phyloP scores from a whole-genome alignment of 2,113 vertebrate species.

The Ammodytes marinus region DNA sequence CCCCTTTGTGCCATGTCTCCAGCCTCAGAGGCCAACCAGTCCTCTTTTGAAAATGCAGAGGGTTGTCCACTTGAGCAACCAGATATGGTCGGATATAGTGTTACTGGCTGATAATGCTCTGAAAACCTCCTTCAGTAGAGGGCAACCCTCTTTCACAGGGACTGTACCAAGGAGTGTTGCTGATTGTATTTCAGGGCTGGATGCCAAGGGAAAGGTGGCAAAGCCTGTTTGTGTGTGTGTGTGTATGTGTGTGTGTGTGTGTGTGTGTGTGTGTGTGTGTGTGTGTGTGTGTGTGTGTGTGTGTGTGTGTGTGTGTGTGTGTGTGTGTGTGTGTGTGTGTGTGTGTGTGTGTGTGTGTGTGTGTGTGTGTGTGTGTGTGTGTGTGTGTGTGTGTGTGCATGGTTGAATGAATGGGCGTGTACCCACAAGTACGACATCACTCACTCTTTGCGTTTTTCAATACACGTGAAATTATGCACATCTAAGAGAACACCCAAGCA shows the following conservation, averaged over 20 bases:
- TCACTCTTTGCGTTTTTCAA: slow-evolving; percentile 18
- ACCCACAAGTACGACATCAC: slow-evolving; percentile 26
- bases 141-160: slow-evolving; percentile 68
- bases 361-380: slow-evolving; percentile 3
- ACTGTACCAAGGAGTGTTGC: slow-evolving; percentile 60
- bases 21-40: slow-evolving; percentile 35
- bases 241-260: too few species aligned
- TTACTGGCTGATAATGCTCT: slow-evolving; percentile 76
- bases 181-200: slow-evolving; percentile 74
- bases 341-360: slow-evolving; percentile 6
- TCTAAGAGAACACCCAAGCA: not conserved
- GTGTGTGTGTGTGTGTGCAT: not conserved
- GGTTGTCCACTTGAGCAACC: slow-evolving; percentile 40
- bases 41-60: slow-evolving; percentile 58
- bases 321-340: not conserved
- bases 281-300: not conserved
- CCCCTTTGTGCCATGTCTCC: slow-evolving; percentile 41
- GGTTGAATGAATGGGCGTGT: slow-evolving; percentile 40
- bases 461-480: not conserved
- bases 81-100: slow-evolving; percentile 71
- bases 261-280: not conserved
- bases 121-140: slow-evolving; percentile 76
- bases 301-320: slow-evolving; percentile 6
- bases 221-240: slow-evolving; percentile 31
- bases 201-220: slow-evolving; percentile 63